A percentile compares a stretch with the other conserved stretches of the same genome.
These are phyloP conservation scores for Drosophila triauraria DNA, from an alignment of 1,140 invertebrate species.

Conservation along the genomic window DNA sequence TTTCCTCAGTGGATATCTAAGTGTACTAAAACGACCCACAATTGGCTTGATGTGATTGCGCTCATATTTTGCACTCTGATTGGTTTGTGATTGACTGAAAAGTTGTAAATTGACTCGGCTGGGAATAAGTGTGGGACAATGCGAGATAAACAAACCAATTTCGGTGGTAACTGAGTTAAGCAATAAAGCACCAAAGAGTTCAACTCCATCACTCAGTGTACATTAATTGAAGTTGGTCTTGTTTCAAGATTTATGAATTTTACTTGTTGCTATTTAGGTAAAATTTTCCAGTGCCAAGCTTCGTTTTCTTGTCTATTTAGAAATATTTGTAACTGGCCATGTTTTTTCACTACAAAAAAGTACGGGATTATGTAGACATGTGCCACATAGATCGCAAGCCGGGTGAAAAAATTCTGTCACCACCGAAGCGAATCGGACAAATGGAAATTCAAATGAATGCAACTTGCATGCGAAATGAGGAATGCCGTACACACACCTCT, in stretches of 20 bases:
- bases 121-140: conserved; percentile 37
- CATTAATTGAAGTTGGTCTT: conserved; percentile 8
- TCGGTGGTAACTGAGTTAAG: conserved; percentile 16
- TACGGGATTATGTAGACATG: conserved; percentile 11
- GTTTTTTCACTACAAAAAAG: conserved; percentile 9
- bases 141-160: conserved; percentile 62
- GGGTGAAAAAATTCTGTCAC: conserved; percentile 23
- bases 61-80: conserved; percentile 63
- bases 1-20: conserved; percentile 19
- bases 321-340: not conserved
- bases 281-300: no score
- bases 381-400: conserved; percentile 20
- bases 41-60: conserved; percentile 75
- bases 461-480: conserved; percentile 63
- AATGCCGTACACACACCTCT: conserved; percentile 19
- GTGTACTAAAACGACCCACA: conserved; percentile 50
- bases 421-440: conserved; percentile 17
- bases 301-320: not conserved
- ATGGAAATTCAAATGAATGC: conserved; percentile 63
- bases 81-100: conserved; percentile 74
- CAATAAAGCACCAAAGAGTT: conserved; percentile 34
- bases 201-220: conserved; percentile 7
- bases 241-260: conserved; percentile 11
- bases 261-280: no score
- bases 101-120: conserved; percentile 74